phyloP scores from a whole-genome alignment of 2,888 invertebrate species.

The Agrilus biguttatus region DNA sequence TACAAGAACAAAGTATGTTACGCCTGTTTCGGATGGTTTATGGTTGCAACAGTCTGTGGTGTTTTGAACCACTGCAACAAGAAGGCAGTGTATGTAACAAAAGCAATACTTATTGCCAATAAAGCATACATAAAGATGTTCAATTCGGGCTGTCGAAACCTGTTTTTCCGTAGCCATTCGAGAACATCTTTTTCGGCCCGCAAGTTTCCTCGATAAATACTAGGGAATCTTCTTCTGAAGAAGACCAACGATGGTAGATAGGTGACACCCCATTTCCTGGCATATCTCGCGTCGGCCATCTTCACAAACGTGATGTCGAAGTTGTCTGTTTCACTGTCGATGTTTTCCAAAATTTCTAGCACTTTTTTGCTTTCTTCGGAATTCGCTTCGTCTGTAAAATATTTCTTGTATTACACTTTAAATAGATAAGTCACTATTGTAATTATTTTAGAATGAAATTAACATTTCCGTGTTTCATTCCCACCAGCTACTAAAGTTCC shows the following conservation, averaged over 20 bases:
- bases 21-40: slow-evolving; percentile 52
- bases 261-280: slow-evolving; percentile 86
- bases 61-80: slow-evolving; percentile 79
- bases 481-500: too few species aligned
- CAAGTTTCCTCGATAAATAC: slow-evolving; percentile 81
- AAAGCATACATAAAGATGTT: slow-evolving; percentile 91
- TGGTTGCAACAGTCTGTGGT: slow-evolving; percentile 43
- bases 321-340: slow-evolving; percentile 89
- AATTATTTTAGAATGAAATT: too few species aligned
- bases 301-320: slow-evolving; percentile 89
- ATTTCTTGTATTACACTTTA: too few species aligned
- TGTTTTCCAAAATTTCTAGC: slow-evolving; percentile 75
- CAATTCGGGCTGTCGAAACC: slow-evolving; percentile 82
- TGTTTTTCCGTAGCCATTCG: slow-evolving; percentile 85
- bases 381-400: slow-evolving; percentile 61
- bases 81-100: slow-evolving; percentile 82
- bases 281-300: slow-evolving; percentile 83
- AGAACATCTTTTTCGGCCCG: slow-evolving; percentile 73
- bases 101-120: slow-evolving; percentile 71
- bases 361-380: slow-evolving; percentile 69
- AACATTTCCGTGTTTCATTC: too few species aligned
- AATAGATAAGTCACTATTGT: too few species aligned
- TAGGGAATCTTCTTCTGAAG: slow-evolving; percentile 81
- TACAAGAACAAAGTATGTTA: slow-evolving; percentile 19
- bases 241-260: slow-evolving; percentile 84